A percentile compares a stretch with the other conserved stretches of the same genome.
Evolutionary conservation across 2,797 vertebrate species (phyloP).

Genomic region (Typhlichthys subterraneus): DNA sequence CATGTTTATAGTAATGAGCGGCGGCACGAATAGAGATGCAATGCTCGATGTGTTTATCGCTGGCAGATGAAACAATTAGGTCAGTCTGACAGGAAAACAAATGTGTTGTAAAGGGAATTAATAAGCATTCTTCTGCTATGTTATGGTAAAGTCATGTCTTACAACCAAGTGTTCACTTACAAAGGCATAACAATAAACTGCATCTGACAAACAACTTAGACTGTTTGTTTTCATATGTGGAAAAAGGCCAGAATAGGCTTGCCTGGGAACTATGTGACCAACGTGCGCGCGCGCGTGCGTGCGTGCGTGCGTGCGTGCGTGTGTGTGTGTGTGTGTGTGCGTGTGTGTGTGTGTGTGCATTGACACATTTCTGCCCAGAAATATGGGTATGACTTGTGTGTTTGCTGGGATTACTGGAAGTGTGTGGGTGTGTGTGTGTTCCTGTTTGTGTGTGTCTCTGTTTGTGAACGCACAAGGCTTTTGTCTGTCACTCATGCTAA

Average conservation of each 20-base stretch:
- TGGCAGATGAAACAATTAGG: constrained; percentile 66
- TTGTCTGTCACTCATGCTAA: constrained; percentile 73
- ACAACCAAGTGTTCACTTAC: too few relatives aligned
- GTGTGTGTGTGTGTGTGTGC: background rate
- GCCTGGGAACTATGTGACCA: constrained; percentile 1
- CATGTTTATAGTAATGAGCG: constrained; percentile 40
- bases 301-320: background rate
- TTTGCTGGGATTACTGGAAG: background rate
- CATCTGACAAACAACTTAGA: constrained; percentile 48
- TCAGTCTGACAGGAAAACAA: constrained; percentile 66
- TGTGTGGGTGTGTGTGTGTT: constrained; percentile 16
- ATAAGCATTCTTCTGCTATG: background rate
- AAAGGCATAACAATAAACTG: constrained; percentile 7
- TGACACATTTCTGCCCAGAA: too few relatives aligned
- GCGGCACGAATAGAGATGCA: constrained; percentile 67
- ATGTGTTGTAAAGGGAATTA: constrained; percentile 38
- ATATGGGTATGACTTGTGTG: background rate
- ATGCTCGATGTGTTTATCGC: constrained; percentile 63
- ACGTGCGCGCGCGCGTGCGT: background rate
- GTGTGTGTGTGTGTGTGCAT: background rate
- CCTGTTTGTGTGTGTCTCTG: constrained; percentile 7
- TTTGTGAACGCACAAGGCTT: constrained; percentile 26
- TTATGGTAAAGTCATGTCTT: background rate
- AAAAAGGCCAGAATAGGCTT: background rate
- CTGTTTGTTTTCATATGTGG: constrained; percentile 33